phyloP scores from a whole-genome alignment of 2,888 invertebrate species.

The Acanthacorydalis orientalis region DNA sequence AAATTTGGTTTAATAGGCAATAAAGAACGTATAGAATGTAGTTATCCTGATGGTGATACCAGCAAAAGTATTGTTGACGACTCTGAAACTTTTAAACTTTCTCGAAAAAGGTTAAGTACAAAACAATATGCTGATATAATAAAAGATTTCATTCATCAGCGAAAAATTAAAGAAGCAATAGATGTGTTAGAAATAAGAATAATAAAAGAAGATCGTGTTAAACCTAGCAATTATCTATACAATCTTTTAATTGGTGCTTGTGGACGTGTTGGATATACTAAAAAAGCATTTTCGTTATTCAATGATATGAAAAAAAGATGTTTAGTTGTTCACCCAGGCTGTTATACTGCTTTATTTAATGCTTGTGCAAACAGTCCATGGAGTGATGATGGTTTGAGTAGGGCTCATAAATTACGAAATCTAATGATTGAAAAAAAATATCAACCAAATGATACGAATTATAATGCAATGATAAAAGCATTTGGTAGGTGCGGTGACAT shows the following conservation, averaged over 20 bases:
- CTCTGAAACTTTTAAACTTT: no score
- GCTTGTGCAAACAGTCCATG: conserved; percentile 71
- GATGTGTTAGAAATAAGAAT: conserved; percentile 61
- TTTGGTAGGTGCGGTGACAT: conserved; percentile 73
- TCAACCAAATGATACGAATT: conserved; percentile 57
- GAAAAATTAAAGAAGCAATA: conserved; percentile 59
- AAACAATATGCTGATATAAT: conserved; percentile 56
- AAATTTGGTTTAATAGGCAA: no score
- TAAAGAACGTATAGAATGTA: no score
- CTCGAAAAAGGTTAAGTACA: conserved; percentile 31
- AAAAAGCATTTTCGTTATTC: conserved; percentile 70
- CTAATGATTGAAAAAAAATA: conserved; percentile 51
- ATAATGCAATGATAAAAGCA: conserved; percentile 82
- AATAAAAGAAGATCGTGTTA: conserved; percentile 58
- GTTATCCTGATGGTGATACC: no score
- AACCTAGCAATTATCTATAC: conserved; percentile 65
- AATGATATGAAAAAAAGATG: conserved; percentile 67
- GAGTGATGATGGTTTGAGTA: conserved; percentile 45
- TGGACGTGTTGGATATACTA: conserved; percentile 67
- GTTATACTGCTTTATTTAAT: conserved; percentile 76
- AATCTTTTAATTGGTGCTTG: conserved; percentile 70
- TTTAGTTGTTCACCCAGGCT: conserved; percentile 43
- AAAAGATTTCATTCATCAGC: conserved; percentile 42
- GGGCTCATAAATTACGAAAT: conserved; percentile 46
- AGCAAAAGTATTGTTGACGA: no score